Evolutionary conservation across 1,140 invertebrate genomes (phyloP).

Genomic region (Mercenaria mercenaria): DNA sequence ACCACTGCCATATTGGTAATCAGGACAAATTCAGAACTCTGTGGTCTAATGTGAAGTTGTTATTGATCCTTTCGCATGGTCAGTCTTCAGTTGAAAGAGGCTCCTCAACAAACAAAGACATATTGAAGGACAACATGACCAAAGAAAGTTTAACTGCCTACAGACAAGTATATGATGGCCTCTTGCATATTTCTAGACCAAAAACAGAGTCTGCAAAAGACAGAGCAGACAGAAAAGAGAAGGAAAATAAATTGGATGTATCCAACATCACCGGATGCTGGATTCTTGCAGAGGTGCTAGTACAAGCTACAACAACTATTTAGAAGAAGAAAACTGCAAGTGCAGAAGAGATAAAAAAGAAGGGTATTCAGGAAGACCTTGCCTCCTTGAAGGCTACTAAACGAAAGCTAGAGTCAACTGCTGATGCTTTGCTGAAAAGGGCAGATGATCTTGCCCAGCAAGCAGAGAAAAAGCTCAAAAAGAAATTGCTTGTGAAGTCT

Average conservation of each 20-base stretch:
- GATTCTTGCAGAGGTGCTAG: conserved; percentile 27
- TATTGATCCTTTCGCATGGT: conserved; percentile 49
- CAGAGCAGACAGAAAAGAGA: not conserved
- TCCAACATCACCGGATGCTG: conserved; percentile 36
- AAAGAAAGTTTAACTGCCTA: conserved; percentile 32
- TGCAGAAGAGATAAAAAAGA: conserved; percentile 36
- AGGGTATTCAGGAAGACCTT: not conserved
- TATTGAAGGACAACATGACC: conserved; percentile 31
- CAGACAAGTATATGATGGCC: conserved; percentile 52
- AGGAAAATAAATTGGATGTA: conserved; percentile 14
- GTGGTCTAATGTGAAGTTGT: conserved; percentile 30
- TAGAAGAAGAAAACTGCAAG: conserved; percentile 40
- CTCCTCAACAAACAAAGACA: conserved; percentile 48
- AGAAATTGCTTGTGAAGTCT: conserved; percentile 47
- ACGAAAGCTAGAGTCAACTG: conserved; percentile 47
- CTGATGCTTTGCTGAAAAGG: conserved; percentile 32
- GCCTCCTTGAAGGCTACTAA: conserved; percentile 21
- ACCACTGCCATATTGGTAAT: conserved; percentile 9
- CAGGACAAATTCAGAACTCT: conserved; percentile 14
- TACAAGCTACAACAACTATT: conserved; percentile 24
- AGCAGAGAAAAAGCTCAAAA: conserved; percentile 53
- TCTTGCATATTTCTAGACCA: conserved; percentile 33
- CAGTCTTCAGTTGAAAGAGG: conserved; percentile 52
- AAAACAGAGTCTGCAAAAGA: conserved; percentile 21
- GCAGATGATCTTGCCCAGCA: conserved; percentile 39